phyloP scores from a whole-genome alignment of 2,888 invertebrate genomes.

The Drosophila emarginata region DNA sequence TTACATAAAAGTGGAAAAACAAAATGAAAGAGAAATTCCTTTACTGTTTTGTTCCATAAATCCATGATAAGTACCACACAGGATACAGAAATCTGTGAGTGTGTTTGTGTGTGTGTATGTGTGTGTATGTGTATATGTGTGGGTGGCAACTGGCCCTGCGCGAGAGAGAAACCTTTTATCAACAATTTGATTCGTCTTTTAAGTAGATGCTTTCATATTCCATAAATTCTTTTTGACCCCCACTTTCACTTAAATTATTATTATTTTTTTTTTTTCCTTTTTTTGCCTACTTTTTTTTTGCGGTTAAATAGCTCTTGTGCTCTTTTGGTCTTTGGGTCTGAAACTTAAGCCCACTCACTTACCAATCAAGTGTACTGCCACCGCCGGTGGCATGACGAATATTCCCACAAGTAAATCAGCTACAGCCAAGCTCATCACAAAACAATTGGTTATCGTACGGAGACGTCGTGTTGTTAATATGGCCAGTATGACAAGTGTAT shows the following conservation, averaged over 20 bases:
- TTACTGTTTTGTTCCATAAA: background rate
- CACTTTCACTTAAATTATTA: background rate
- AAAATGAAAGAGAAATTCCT: slow-evolving; percentile 17
- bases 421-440: slow-evolving; percentile 96
- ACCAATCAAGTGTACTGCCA: slow-evolving; percentile 90
- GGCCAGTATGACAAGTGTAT: slow-evolving; percentile 94
- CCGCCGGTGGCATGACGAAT: slow-evolving; percentile 98
- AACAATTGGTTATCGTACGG: slow-evolving; percentile 96
- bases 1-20: background rate
- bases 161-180: slow-evolving; percentile 7
- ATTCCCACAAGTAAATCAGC: slow-evolving; percentile 97
- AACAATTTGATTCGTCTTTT: slow-evolving; percentile 10
- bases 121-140: background rate
- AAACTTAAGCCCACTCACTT: slow-evolving; percentile 80
- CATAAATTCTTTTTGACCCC: slow-evolving; percentile 9
- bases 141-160: background rate
- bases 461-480: slow-evolving; percentile 93
- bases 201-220: slow-evolving; percentile 5
- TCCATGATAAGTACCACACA: slow-evolving; percentile 2
- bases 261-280: background rate
- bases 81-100: background rate
- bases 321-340: background rate
- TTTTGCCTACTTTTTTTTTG: slow-evolving; percentile 30
- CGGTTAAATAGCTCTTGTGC: slow-evolving; percentile 16
- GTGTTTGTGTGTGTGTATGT: background rate